Conservation (phyloP, 2,113 vertebrate genomes). For the Amblyopsis rosae region DNA sequence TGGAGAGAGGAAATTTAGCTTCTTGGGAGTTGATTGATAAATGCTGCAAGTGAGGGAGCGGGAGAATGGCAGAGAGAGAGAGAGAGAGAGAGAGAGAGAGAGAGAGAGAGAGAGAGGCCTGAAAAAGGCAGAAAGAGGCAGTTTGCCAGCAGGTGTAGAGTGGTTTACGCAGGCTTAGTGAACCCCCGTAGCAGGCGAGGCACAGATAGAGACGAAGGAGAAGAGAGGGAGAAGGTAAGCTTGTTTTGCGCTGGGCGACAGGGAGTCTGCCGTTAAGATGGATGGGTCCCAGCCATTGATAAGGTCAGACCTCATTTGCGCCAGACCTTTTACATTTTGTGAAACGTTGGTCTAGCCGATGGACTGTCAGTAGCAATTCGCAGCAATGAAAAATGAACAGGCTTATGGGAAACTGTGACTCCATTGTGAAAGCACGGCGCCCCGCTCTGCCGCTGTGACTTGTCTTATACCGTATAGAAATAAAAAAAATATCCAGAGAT, state of each 20-base stretch:
- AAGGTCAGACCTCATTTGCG: slow-evolving; percentile 87
- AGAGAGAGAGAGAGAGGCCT: not conserved
- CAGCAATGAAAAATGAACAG: slow-evolving; percentile 79
- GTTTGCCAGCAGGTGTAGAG: not conserved
- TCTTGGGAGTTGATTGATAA: not conserved
- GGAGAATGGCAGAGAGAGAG: not conserved
- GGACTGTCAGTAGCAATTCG: slow-evolving; percentile 77
- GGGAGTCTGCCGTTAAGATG: slow-evolving; percentile 76
- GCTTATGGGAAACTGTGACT: slow-evolving; percentile 73
- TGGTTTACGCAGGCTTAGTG: slow-evolving; percentile 31
- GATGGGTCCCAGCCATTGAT: slow-evolving; percentile 84
- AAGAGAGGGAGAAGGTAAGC: slow-evolving; percentile 21
- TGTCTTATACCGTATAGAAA: slow-evolving; percentile 18
- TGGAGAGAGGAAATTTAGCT: not conserved
- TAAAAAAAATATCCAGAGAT: slow-evolving; percentile 20
- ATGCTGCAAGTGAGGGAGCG: not conserved
- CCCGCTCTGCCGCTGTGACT: slow-evolving; percentile 45
- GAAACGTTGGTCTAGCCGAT: slow-evolving; percentile 79
- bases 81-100: slow-evolving; percentile 8
- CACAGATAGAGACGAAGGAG: slow-evolving; percentile 40
- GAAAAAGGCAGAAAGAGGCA: not conserved
- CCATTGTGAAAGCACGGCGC: slow-evolving; percentile 51
- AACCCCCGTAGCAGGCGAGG: slow-evolving; percentile 25
- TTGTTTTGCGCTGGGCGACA: slow-evolving; percentile 62
- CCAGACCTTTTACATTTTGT: slow-evolving; percentile 84